These are phyloP conservation scores for Microctenopoma lineatum DNA, from an alignment of 2,797 vertebrate genomes.

Conservation along the genomic window DNA sequence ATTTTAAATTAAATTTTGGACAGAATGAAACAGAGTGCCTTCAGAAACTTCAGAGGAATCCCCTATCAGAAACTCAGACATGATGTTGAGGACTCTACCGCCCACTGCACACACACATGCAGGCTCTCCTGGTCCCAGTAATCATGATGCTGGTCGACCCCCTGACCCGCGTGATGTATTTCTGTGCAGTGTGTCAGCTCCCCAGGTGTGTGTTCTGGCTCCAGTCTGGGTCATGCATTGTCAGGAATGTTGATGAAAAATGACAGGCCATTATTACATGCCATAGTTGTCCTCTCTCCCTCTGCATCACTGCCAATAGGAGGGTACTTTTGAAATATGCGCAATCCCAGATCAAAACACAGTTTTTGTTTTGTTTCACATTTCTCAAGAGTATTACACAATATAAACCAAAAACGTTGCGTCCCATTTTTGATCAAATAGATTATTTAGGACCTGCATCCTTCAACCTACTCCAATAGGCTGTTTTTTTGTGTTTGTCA, in stretches of 20 bases:
- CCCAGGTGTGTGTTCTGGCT: constrained; percentile 73
- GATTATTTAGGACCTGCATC: constrained; percentile 24
- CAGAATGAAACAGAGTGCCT: neutral
- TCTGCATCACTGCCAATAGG: constrained; percentile 35
- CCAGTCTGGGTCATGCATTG: constrained; percentile 78
- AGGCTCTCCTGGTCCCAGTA: constrained; percentile 55
- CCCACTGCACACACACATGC: neutral
- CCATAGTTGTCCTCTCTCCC: constrained; percentile 35
- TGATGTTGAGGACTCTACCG: constrained; percentile 26
- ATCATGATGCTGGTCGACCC: constrained; percentile 68
- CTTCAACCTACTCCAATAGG: constrained; percentile 55
- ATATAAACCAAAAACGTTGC: constrained; percentile 27
- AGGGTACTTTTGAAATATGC: constrained; percentile 48
- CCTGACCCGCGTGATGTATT: constrained; percentile 75
- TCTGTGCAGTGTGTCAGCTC: constrained; percentile 62
- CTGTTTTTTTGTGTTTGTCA: constrained; percentile 69
- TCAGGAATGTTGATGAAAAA: constrained; percentile 80
- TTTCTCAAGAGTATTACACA: constrained; percentile 21
- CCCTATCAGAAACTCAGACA: constrained; percentile 10
- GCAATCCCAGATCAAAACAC: constrained; percentile 30
- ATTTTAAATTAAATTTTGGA: too few species aligned
- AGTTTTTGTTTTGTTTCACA: neutral
- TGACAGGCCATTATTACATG: constrained; percentile 78
- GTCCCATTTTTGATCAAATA: constrained; percentile 14
- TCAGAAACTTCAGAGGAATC: constrained; percentile 27